Base-by-base conservation (phyloP, 2,797 vertebrate species). In the Hippocampus kuda region DNA sequence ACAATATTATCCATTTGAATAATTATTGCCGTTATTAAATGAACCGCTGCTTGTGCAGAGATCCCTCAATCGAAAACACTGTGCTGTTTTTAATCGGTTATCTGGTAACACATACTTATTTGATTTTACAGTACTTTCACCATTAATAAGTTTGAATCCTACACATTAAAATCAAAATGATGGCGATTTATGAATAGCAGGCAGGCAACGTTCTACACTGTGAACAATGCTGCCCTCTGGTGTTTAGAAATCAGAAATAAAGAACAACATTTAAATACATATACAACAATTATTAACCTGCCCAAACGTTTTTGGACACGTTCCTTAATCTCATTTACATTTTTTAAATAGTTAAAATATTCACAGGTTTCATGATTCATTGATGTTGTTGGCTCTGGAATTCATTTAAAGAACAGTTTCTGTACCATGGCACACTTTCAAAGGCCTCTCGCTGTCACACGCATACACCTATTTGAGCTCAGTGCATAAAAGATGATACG, bases 211-310 rank as follows among this genome's bases (percentile, higher is more conserved):
- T 18, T 12, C 11, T 46, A 30, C 16, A 16, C 26, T 30, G 26
- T 61, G 22, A 65, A 65, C 6, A 44, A 15, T 80, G 80, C 86
- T 89, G 68, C 88, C 87, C 85, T 83, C 90, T 91, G 70, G 77
- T 89, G 88, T 76, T 70, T 71, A 72, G 64, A 24, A 68, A 42
- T 70, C 53, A 77, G 77, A 87, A 41, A 26, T 38, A 10, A 49
- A 12, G 0, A 34, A 44, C 15, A 15, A 26, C 42, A 26, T 44
- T 13, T 27, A 9, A 65, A 18, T 16, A 9, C 61, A 4, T 65
- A 51, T 2, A 16, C 42, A 3, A 16, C 10, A 34, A 38, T 24
- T 4, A 26, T 8, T 13, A 5, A 16, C 30, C 18, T 34, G 7
- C 1, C 16, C 6, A 38, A 9, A 34, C 18, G 20, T 61, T 34